Evolutionary conservation across 2,888 invertebrate genomes (phyloP), one percentile per base, ranked within the genome.

Genomic region (Ormia ochracea): DNA sequence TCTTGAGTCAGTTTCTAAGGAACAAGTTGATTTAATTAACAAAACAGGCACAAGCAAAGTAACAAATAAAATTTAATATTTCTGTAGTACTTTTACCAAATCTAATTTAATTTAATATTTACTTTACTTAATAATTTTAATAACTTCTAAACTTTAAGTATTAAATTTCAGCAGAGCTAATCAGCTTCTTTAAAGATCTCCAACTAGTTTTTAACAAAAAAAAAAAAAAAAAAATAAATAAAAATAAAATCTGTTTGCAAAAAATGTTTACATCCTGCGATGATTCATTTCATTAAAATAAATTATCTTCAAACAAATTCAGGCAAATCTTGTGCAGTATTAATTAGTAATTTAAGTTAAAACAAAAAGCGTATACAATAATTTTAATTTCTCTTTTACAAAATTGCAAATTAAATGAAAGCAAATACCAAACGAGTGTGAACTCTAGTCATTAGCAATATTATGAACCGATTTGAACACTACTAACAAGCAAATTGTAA

Each of bases 311-410:
- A 19, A 5, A 19, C 31, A 84, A 31, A 84, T 86, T 85, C 87
- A 88, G 87, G 88, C 88, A 82, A 87, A 85, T 84, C 82, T 52
- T 83, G 88, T 88, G 88, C 88, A 87, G 87, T 88, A 88, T 85
- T n/a, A n/a, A n/a, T n/a, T 86, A 88, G 82, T 63, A 78, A 68
- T 81, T 83, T 81, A 82, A 82, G 80, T 82, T 54, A n/a, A n/a
- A n/a, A n/a, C n/a, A n/a, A n/a, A n/a, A n/a, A n/a, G n/a, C n/a
- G n/a, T n/a, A n/a, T n/a, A n/a, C n/a, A n/a, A n/a, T 17, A n/a
- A 43, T 48, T 38, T 19, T 45, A 45, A 41, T 65, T 69, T 75
- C 66, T 38, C 21, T 41, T 50, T 5, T 4, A 72, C 21, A 19
- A 58, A 36, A 31, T 69, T 59, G n/a, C 45, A 77, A 86, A 5